Conservation (phyloP, 2,888 invertebrate genomes). For the Metopia argyrocephala region DNA sequence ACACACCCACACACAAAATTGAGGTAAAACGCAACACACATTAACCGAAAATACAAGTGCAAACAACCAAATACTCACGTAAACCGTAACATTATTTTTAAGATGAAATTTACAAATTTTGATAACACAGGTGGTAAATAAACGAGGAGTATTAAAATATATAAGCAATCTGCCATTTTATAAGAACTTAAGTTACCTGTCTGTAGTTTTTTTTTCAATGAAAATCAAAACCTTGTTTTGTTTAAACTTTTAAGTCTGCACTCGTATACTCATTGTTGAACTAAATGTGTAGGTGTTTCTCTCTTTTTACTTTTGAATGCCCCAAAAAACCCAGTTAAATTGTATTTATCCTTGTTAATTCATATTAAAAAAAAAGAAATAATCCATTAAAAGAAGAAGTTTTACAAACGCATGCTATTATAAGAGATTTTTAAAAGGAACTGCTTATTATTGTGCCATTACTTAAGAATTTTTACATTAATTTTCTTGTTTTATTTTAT, state of each 20-base stretch:
- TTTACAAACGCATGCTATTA: not conserved
- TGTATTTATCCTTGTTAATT: not conserved
- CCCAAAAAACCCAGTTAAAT: not conserved
- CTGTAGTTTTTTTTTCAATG: too few relatives aligned
- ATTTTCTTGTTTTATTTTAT: constrained; percentile 16
- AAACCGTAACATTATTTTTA: not conserved
- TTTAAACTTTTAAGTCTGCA: not conserved
- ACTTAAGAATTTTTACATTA: constrained; percentile 43
- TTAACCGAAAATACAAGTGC: not conserved
- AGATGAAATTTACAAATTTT: constrained; percentile 7
- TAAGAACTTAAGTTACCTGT: too few relatives aligned
- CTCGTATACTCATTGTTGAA: not conserved
- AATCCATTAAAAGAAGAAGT: not conserved
- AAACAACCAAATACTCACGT: not conserved
- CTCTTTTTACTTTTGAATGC: constrained; percentile 10
- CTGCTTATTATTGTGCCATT: constrained; percentile 37
- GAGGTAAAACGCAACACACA: not conserved
- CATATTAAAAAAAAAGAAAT: not conserved
- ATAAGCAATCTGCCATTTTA: too few relatives aligned
- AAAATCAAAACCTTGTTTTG: not conserved
- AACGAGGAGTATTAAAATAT: not conserved
- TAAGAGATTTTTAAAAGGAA: not conserved
- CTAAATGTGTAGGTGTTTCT: not conserved
- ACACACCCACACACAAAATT: not conserved
- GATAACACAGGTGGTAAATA: constrained; percentile 1